These are phyloP conservation scores for Oscheius sp. DNA, from an alignment of 2,888 invertebrate species.

Conservation along the genomic window DNA sequence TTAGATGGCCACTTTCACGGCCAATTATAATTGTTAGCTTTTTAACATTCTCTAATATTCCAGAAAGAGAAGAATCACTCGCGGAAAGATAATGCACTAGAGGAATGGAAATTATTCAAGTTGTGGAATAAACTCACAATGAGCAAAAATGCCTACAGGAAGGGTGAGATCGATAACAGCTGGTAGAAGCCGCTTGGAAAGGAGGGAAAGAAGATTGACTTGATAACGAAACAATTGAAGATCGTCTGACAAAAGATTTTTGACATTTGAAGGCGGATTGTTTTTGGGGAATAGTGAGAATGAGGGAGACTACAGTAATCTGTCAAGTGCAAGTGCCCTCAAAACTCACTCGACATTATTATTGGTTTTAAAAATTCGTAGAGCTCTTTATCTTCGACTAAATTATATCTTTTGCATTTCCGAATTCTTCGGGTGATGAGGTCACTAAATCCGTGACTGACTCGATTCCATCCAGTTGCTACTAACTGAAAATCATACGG, in stretches of 20 bases:
- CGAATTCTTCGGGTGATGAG: constrained; percentile 36
- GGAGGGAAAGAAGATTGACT: constrained; percentile 7
- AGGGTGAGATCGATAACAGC: constrained; percentile 16
- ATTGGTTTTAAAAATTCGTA: constrained; percentile 39
- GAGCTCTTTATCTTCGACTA: constrained; percentile 41
- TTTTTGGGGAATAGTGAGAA: background rate
- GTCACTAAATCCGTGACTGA: constrained; percentile 40
- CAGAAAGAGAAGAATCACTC: background rate
- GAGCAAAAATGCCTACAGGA: constrained; percentile 25
- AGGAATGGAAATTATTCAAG: background rate
- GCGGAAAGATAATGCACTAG: constrained; percentile 23
- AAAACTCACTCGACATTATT: background rate
- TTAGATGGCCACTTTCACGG: constrained; percentile 43
- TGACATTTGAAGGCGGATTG: background rate
- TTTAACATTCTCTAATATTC: constrained; percentile 7
- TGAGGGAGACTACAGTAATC: too few relatives aligned
- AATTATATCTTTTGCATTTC: constrained; percentile 39
- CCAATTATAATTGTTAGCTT: constrained; percentile 41
- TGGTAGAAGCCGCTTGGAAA: constrained; percentile 15
- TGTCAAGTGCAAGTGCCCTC: too few relatives aligned
- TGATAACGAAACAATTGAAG: constrained; percentile 10
- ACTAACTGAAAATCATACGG: constrained; percentile 39
- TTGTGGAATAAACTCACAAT: constrained; percentile 13
- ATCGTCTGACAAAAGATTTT: background rate
- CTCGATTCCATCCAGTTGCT: constrained; percentile 48